Evolutionary conservation across 2,888 invertebrate genomes (phyloP), one percentile per base, ranked within the genome.

Genomic region (Hofmannophila pseudospretella): DNA sequence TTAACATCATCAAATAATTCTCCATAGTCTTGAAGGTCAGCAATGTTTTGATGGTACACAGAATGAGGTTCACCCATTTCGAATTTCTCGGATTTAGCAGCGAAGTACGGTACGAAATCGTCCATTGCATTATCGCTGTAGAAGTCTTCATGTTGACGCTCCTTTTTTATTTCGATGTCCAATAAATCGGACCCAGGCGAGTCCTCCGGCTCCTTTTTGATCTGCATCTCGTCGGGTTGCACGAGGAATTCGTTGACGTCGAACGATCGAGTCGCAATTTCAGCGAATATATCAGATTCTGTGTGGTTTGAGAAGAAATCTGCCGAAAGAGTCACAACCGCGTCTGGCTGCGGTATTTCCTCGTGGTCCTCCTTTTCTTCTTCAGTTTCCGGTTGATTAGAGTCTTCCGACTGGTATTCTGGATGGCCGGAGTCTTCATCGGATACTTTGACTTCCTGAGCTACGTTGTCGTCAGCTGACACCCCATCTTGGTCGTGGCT

Each of bases 21-120:
- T 2, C 72, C 85, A 45, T 88, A 90, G 44, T 90, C 90, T 42
- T 80, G 77, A 7, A 90, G 58, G 62, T 90, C 90, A 0, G 89
- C 89, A 44, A 90, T 53, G 48, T 90, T 90, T 47, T 90, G 89
- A 31, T 88, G 86, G 52, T 82, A 80, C 1, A 90, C 87, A 0
- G 89, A 88, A 38, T 76, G 64, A 0, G 70, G 51, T 50, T 68
- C 87, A 22, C 58, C 88, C 50, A 52, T 65, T 42, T 73, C 75
- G 46, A 71, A 56, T 37, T 70, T 75, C 42, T 79, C 82, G 0
- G 70, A 44, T 48, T 79, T 81, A 4, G 65, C 60, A 4, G 64
- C 54, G 53, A 85, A 87, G 35, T 79, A 86, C 1, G 85, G 79
- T 12, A 82, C 78, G 43, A 71, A 86, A 13, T 87, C 70, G 34